phyloP scores from a whole-genome alignment of 2,113 vertebrate species.

The Eira barbara region DNA sequence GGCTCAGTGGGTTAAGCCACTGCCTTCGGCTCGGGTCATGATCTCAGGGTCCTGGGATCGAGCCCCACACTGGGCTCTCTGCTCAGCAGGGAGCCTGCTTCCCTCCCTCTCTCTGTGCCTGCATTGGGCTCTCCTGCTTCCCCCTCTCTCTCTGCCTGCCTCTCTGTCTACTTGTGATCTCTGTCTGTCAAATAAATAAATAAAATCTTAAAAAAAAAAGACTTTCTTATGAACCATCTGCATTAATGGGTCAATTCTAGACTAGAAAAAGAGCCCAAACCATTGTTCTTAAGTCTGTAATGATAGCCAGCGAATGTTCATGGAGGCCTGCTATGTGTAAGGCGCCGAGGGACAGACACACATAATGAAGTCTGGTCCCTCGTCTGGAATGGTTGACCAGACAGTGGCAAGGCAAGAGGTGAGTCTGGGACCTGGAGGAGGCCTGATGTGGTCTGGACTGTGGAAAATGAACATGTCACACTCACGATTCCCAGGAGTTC shows the following conservation, averaged over 20 bases:
- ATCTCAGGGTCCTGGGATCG: no score
- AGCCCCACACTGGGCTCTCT: no score
- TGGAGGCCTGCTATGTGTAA: neutral
- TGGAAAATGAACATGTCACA: neutral
- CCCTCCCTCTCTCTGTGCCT: no score
- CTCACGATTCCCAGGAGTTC: neutral
- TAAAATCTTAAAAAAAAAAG: neutral
- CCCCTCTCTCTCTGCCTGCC: no score
- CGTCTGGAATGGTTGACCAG: no score
- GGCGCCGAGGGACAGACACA: neutral
- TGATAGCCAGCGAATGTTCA: neutral
- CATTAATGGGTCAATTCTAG: neutral
- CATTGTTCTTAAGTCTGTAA: neutral
- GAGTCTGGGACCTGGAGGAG: neutral
- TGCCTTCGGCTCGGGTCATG: no score
- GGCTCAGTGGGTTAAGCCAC: no score
- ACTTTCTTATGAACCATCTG: neutral
- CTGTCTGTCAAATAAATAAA: no score
- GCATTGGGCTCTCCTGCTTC: no score
- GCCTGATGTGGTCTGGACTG: neutral
- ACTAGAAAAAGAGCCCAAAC: neutral
- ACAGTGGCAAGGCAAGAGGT: fast-evolving
- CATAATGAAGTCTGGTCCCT: fast-evolving
- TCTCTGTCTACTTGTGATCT: no score
- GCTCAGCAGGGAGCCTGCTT: no score